Evolutionary conservation across 2,797 vertebrate species (phyloP).

Genomic region (Pachyuromys duprasi): DNA sequence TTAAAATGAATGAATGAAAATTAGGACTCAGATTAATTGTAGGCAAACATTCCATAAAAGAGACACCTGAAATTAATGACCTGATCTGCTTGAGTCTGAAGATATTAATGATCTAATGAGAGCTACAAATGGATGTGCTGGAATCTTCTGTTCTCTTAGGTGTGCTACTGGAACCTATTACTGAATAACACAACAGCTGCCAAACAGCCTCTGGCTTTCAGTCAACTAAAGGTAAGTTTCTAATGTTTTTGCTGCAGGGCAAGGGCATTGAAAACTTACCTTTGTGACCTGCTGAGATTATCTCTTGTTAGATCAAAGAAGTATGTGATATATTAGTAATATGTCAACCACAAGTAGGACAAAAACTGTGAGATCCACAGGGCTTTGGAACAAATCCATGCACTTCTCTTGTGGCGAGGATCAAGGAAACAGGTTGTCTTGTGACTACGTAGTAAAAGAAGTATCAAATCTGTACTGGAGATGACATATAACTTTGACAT

Average conservation of each 20-base stretch:
- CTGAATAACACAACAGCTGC: neutral
- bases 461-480: neutral
- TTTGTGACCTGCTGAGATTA: neutral
- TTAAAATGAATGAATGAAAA: constrained; percentile 3
- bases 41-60: neutral
- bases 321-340: neutral
- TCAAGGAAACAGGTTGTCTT: neutral
- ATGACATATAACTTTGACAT: neutral
- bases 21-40: neutral
- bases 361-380: neutral
- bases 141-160: neutral
- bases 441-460: neutral
- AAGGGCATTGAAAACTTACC: neutral
- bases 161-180: neutral
- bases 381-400: neutral
- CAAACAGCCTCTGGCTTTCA: neutral
- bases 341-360: neutral
- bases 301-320: constrained; percentile 18
- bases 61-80: neutral
- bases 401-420: neutral
- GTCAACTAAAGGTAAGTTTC: neutral
- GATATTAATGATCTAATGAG: neutral
- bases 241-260: neutral
- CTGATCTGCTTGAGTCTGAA: neutral
- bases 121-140: neutral